phyloP scores from a whole-genome alignment of 2,888 invertebrate genomes.

The Maniola hyperantus region DNA sequence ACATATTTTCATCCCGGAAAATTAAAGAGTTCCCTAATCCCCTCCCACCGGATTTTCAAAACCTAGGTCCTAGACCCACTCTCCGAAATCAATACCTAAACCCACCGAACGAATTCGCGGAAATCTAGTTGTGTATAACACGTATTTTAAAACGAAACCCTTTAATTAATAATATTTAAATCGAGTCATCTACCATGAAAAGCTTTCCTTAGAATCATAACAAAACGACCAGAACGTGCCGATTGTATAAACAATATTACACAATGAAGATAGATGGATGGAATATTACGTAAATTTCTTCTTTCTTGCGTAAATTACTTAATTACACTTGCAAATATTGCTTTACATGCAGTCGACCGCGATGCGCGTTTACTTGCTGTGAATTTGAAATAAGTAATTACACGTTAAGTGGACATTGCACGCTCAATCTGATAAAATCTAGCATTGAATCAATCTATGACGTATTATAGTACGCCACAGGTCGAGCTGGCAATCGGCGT shows the following conservation, averaged over 20 bases:
- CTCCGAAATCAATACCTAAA: too few species aligned
- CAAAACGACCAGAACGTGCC: neutral
- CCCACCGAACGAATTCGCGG: too few species aligned
- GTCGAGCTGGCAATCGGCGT: too few species aligned
- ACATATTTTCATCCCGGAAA: too few species aligned
- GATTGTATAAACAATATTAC: constrained; percentile 21
- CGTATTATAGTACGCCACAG: too few species aligned
- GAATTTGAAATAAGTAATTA: constrained; percentile 17
- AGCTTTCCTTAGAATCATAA: constrained; percentile 1
- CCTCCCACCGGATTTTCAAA: too few species aligned
- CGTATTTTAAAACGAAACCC: too few species aligned
- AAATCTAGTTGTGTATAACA: too few species aligned
- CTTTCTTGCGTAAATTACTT: constrained; percentile 32
- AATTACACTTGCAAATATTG: constrained; percentile 36
- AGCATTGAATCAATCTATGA: neutral
- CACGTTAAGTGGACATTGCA: neutral
- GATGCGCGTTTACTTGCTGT: constrained; percentile 28
- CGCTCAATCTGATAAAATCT: neutral
- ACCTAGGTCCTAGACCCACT: too few species aligned
- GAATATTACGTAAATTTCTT: constrained; percentile 27
- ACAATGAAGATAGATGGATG: constrained; percentile 15
- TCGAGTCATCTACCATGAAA: neutral
- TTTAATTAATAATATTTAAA: too few species aligned
- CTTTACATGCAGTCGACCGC: constrained; percentile 25
- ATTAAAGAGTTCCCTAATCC: too few species aligned